phyloP scores from a whole-genome alignment of 2,113 vertebrate species.

The Dicerorhinus sumatrensis region DNA sequence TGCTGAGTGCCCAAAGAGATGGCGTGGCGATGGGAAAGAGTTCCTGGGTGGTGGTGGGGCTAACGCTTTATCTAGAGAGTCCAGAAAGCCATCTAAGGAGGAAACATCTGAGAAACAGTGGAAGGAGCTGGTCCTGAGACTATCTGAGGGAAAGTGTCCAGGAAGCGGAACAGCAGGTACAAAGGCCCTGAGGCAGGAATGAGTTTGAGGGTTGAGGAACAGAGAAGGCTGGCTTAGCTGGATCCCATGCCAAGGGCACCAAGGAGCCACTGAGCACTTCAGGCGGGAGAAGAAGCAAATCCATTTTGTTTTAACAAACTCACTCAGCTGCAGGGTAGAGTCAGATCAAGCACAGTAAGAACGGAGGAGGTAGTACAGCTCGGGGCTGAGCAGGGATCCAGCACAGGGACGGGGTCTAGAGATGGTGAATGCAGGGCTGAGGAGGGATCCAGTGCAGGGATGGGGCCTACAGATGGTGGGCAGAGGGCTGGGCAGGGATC shows the following conservation, averaged over 20 bases:
- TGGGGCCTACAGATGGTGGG: too few relatives aligned
- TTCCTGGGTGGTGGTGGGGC: neutral
- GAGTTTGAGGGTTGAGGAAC: neutral
- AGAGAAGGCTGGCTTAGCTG: fast-evolving
- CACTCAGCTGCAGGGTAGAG: fast-evolving
- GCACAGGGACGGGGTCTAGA: too few relatives aligned
- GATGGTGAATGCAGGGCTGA: too few relatives aligned
- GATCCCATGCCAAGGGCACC: fast-evolving
- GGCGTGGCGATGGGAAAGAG: neutral
- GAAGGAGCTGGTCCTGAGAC: fast-evolving
- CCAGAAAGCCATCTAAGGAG: neutral
- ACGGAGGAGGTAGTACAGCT: fast-evolving
- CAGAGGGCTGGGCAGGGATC: too few relatives aligned
- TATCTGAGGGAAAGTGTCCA: neutral
- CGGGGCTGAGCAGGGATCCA: neutral
- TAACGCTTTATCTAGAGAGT: neutral
- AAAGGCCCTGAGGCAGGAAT: neutral
- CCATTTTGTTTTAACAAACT: neutral
- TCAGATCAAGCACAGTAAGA: neutral
- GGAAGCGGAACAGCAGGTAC: neutral
- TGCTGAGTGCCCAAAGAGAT: fast-evolving
- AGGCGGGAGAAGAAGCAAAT: neutral
- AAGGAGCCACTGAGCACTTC: neutral
- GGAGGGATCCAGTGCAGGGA: too few relatives aligned
- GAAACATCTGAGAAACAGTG: neutral